Evolutionary conservation across 2,888 invertebrate genomes (phyloP).

Genomic region (Cyclophora albipunctata): DNA sequence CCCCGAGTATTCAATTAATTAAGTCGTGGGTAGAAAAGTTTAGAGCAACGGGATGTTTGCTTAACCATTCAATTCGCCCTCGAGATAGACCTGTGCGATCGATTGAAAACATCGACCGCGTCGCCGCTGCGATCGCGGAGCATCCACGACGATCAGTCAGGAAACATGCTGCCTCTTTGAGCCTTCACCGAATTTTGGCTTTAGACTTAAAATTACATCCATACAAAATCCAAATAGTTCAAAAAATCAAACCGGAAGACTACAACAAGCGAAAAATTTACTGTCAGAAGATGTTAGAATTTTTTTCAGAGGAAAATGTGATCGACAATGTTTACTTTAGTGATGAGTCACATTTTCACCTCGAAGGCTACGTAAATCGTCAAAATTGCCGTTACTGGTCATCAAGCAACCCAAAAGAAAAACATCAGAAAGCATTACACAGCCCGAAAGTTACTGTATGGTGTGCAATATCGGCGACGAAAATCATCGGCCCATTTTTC

Average conservation of each 20-base stretch:
- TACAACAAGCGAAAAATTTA: conserved; percentile 2
- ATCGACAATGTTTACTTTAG: conserved; percentile 8
- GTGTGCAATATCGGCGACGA: conserved; percentile 15
- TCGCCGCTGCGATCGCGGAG: conserved; percentile 8
- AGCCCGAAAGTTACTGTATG: conserved; percentile 18
- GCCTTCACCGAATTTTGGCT: neutral
- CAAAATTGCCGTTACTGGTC: conserved; percentile 20
- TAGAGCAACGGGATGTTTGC: conserved; percentile 13
- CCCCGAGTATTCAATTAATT: conserved; percentile 10
- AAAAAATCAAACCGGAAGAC: conserved; percentile 2
- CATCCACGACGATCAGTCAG: conserved; percentile 17
- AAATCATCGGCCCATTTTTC: conserved; percentile 13
- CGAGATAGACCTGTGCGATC: conserved; percentile 15
- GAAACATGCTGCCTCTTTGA: conserved; percentile 9
- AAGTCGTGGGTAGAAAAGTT: conserved; percentile 13
- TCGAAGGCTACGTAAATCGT: conserved; percentile 17
- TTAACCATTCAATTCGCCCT: conserved; percentile 15
- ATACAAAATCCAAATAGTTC: neutral
- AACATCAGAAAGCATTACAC: conserved; percentile 18
- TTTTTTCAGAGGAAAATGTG: conserved; percentile 6
- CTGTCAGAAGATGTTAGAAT: conserved; percentile 5
- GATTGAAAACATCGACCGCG: conserved; percentile 12
- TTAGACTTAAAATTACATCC: neutral
- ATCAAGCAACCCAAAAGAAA: conserved; percentile 12
- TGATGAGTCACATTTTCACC: conserved; percentile 15